Evolutionary conservation across 2,113 vertebrate genomes (phyloP), one percentile per base, ranked within the genome.

Genomic region (Channa maculata): DNA sequence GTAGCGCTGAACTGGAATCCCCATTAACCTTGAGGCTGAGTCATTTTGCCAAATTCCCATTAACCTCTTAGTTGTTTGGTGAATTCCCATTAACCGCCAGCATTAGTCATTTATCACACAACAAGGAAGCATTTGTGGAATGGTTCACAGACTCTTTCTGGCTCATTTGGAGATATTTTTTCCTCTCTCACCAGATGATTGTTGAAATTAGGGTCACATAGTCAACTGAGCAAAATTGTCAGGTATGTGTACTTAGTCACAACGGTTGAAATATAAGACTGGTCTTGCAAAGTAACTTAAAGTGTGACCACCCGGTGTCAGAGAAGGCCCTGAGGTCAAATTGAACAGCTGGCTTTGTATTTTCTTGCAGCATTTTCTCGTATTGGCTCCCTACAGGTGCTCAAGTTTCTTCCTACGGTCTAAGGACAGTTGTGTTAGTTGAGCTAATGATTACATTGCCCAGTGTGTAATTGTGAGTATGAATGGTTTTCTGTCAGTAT

Each of bases 11-110:
- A 72, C 84, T 63, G 70, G 79, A 76, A 64, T 85, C 73, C 65
- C 66, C 80, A 87, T 91, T 89, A 89, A 89, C 88, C 80, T 86
- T 67, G 24, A 74, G 69, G 71, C 70, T 53, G 60, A 77, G 39
- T 62, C 77, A 43, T 75, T 87, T 72, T 81, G 73, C 46, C 52
- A 62, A 79, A 86, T 78, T 76, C 68, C 69, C 80, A 88, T 86
- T 88, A 86, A 82, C 79, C 62, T 68, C 49, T 33, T 67, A 59
- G 74, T 34, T 68, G 79, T 77, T 80, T 79, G 57, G 65, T 37
- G 71, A 70, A 73, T 77, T 85, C 75, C 61, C 70, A 86, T 86
- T 81, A 86, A 81, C 75, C 68, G 79, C 68, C 75, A 48, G 53
- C 65, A 9, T 63, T 34, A 44, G 55, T 65, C 48, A 11, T 79